Conservation (phyloP, 2,888 invertebrate genomes). For the Oscheius onirici region DNA sequence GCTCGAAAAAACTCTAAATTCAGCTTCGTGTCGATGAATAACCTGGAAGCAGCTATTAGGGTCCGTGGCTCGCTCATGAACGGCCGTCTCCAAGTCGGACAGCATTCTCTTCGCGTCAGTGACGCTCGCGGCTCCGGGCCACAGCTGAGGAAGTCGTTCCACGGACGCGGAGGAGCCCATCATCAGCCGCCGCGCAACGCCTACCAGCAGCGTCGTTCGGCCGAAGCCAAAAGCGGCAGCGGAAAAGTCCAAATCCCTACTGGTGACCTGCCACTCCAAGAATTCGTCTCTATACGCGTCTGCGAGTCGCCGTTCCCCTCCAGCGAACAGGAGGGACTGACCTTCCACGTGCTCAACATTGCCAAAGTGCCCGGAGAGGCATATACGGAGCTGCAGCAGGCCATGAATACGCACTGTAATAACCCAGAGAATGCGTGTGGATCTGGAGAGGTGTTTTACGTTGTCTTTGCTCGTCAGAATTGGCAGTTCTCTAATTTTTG, state of each 20-base stretch:
- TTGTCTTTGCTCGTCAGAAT: no score
- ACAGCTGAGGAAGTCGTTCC: not conserved
- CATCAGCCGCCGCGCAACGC: not conserved
- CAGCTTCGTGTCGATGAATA: constrained; percentile 31
- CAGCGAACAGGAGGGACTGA: constrained; percentile 12
- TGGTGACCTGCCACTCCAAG: not conserved
- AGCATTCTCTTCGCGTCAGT: constrained; percentile 10
- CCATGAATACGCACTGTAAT: constrained; percentile 19
- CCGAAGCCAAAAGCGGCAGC: not conserved
- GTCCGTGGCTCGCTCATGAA: constrained; percentile 6
- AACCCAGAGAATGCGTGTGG: not conserved
- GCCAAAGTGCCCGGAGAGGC: not conserved
- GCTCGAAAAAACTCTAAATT: not conserved
- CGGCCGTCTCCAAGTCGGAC: constrained; percentile 13
- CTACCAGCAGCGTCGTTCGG: constrained; percentile 8
- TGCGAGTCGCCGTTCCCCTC: constrained; percentile 12
- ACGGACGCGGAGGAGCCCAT: not conserved
- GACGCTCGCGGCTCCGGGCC: constrained; percentile 8
- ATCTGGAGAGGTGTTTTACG: constrained; percentile 10
- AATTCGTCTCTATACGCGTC: not conserved
- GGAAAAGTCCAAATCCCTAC: not conserved
- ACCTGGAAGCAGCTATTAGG: constrained; percentile 12
- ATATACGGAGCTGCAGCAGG: constrained; percentile 20
- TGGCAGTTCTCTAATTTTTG: no score
- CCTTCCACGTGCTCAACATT: constrained; percentile 8